phyloP scores from a whole-genome alignment of 2,113 vertebrate species.

The Talpa occidentalis region DNA sequence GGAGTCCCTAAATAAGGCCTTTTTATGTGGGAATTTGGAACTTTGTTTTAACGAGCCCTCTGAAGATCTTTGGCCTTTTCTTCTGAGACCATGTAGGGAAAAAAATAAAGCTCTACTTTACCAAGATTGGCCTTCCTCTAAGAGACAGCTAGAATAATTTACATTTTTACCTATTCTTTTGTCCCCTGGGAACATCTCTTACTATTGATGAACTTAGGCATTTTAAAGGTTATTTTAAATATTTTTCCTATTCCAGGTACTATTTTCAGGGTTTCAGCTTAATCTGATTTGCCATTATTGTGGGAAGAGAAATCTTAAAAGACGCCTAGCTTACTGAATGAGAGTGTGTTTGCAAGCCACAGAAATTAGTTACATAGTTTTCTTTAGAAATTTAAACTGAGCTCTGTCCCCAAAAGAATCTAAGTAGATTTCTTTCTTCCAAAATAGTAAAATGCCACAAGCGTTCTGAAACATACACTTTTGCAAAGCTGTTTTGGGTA shows the following conservation, averaged over 20 bases:
- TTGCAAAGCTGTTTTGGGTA: not conserved
- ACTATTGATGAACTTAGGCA: not conserved
- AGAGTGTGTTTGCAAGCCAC: not conserved
- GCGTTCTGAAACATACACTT: not conserved
- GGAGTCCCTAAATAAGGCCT: not conserved
- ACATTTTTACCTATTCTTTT: not conserved
- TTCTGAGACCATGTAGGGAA: not conserved
- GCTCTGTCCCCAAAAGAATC: not conserved
- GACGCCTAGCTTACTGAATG: not conserved
- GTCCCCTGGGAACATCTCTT: not conserved
- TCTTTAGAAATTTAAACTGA: not conserved
- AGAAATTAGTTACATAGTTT: not conserved
- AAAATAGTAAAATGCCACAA: not conserved
- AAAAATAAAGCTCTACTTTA: not conserved
- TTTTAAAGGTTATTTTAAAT: not conserved
- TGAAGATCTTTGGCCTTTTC: not conserved
- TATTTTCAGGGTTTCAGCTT: not conserved
- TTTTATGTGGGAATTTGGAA: not conserved
- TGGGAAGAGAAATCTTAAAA: not conserved
- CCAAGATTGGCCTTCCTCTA: not conserved
- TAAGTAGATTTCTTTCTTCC: conserved; percentile 26
- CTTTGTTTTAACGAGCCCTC: not conserved
- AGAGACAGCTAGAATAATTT: not conserved
- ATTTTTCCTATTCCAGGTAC: not conserved
- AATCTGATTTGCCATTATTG: not conserved